These are phyloP conservation scores for Amphiprion ocellaris DNA, from an alignment of 2,113 vertebrate species.

Conservation along the genomic window DNA sequence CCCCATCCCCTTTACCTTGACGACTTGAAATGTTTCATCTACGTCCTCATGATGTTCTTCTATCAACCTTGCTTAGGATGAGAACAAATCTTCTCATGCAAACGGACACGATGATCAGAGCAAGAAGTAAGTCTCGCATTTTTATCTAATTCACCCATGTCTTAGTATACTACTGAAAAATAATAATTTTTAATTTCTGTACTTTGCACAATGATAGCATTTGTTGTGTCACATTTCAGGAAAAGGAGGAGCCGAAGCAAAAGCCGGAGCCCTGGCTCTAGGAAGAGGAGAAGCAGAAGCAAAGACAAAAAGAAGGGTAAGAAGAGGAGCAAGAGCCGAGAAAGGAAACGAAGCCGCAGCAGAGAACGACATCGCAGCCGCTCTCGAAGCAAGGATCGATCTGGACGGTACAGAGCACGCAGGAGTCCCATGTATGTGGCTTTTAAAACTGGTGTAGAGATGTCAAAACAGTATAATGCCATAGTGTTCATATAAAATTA, in stretches of 20 bases:
- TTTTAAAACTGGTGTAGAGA: background rate
- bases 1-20: constrained; percentile 95
- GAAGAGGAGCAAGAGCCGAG: constrained; percentile 92
- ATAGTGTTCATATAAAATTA: too few species aligned
- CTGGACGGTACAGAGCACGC: constrained; percentile 88
- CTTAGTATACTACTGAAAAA: too few species aligned
- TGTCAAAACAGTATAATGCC: background rate
- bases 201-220: background rate
- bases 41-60: constrained; percentile 99
- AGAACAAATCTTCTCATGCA: constrained; percentile 99
- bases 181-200: background rate
- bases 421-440: constrained; percentile 93
- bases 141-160: too few species aligned
- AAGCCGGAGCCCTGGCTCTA: constrained; percentile 90
- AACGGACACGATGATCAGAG: constrained; percentile 97
- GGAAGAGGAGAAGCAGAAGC: constrained; percentile 90
- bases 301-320: constrained; percentile 91
- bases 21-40: constrained; percentile 98
- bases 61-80: constrained; percentile 99
- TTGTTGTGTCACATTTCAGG: constrained; percentile 76
- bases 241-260: constrained; percentile 93
- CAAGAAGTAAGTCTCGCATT: constrained; percentile 91
- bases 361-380: constrained; percentile 92
- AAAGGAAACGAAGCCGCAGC: constrained; percentile 92
- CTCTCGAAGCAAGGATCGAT: constrained; percentile 91